A percentile compares a stretch with the other conserved stretches of the same genome.
These are phyloP conservation scores for Pristionchus maxplancki DNA, from an alignment of 2,888 invertebrate species.

Conservation along the genomic window DNA sequence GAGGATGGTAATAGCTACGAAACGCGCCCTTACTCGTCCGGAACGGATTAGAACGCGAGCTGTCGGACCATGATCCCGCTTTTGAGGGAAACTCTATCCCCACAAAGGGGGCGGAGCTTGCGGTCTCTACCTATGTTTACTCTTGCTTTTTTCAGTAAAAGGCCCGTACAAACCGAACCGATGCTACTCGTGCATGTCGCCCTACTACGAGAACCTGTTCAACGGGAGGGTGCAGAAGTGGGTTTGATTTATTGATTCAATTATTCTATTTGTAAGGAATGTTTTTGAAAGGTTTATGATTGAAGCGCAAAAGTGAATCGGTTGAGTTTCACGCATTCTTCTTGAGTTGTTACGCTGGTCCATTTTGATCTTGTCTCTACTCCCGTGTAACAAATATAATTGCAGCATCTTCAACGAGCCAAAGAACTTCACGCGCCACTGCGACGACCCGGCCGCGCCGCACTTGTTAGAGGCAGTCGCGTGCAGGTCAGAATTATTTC, in stretches of 20 bases:
- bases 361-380: no score
- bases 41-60: no score
- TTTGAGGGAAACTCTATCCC: no score
- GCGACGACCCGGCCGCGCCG: constrained; percentile 70
- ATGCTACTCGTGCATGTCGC: constrained; percentile 75
- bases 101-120: no score
- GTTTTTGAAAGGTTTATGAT: not conserved
- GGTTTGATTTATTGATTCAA: not conserved
- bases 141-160: constrained; percentile 50
- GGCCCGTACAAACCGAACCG: constrained; percentile 60
- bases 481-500: constrained; percentile 19
- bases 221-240: constrained; percentile 58
- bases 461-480: constrained; percentile 52
- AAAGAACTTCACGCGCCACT: constrained; percentile 72
- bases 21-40: no score
- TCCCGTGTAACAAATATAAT: no score
- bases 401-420: constrained; percentile 73
- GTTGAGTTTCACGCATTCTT: not conserved
- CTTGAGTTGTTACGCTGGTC: not conserved
- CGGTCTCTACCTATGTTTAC: no score
- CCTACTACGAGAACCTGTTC: constrained; percentile 71
- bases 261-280: not conserved
- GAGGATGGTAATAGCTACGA: no score
- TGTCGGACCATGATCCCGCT: no score
- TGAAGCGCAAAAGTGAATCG: constrained; percentile 48